Evolutionary conservation across 2,888 invertebrate genomes (phyloP), one percentile per base, ranked within the genome.

Genomic region (Epinotia demarniana): DNA sequence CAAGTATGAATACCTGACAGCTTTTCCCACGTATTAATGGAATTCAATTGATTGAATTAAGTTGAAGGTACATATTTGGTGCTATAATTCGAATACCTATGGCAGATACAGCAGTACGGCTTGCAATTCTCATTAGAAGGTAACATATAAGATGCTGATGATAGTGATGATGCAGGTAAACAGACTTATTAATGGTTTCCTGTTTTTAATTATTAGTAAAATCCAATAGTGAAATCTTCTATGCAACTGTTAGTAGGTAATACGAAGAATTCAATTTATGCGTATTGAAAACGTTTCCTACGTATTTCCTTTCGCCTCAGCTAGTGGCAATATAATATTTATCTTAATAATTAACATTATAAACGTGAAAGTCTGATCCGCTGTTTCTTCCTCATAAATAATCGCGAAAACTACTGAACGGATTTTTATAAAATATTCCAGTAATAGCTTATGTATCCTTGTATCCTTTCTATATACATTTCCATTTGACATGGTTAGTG

Each of bases 241-340:
- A 11, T 39, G 11, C 11, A n/a, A 61, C 27, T 33, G 33, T 33
- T 33, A n/a, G 8, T 11, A 3, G 18, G 61, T 61, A 27, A 43
- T 62, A 5, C 11, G 3, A 6, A 43, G 18, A 62, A 43, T 62
- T 18, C 39, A 2, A 18, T 3, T 23, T 43, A 16, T 9, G 6
- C 60, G 13, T 43, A 63, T 63, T 43, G 18, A 43, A 46, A 69
- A 46, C 46, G 43, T 69, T 69, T 69, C 46, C 46, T 18, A 8
- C 33, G 33, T 0, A 33, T 6, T 33, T 6, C 33, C 33, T 33
- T 60, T 57, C 13, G 58, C 23, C 19, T 11, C 58, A 39, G 46
- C 39, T 43, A 69, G 39, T 55, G 43, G 57, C 19, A 58, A 46
- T 43, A 58, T 39, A 19, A 23, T 23, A 23, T 23, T 23, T 23